Percentiles rank a stretch among this genome's conserved stretches.
Conservation (phyloP, 2,888 invertebrate species). For the Pemphredon lugubris region DNA sequence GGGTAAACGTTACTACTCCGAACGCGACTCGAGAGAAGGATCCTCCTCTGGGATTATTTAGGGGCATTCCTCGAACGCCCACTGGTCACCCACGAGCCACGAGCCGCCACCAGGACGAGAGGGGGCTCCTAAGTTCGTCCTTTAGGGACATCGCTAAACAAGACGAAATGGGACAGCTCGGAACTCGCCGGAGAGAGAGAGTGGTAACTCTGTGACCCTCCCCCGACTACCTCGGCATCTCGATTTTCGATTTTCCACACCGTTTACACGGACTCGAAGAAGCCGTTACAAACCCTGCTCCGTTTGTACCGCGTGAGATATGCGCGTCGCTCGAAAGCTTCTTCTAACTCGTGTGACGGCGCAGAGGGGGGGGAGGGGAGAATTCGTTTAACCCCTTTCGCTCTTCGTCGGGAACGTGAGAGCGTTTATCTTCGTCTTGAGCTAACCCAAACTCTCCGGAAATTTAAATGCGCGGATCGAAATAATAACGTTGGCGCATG, state of each 20-base stretch:
- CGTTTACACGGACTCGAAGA: conserved; percentile 17
- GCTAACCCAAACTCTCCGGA: too few relatives aligned
- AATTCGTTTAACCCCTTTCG: too few relatives aligned
- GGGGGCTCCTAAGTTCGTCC: conserved; percentile 24
- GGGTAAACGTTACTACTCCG: conserved; percentile 49
- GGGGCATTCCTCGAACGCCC: conserved; percentile 70
- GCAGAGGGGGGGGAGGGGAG: too few relatives aligned
- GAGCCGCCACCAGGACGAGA: conserved; percentile 46
- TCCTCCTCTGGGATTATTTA: conserved; percentile 69
- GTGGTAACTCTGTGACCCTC: conserved; percentile 12
- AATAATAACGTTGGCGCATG: too few relatives aligned
- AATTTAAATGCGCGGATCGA: too few relatives aligned
- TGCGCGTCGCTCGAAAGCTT: too few relatives aligned
- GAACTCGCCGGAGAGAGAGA: conserved; percentile 23
- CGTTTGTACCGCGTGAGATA: too few relatives aligned
- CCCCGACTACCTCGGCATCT: conserved; percentile 8
- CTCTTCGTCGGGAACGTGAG: too few relatives aligned
- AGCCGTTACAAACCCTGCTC: too few relatives aligned
- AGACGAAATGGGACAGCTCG: conserved; percentile 36
- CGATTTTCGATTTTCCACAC: conserved; percentile 31
- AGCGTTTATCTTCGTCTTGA: too few relatives aligned
- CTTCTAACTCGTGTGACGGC: too few relatives aligned
- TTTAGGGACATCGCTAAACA: conserved; percentile 42
- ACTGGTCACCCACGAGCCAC: conserved; percentile 65
- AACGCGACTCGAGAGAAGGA: conserved; percentile 39